These are phyloP conservation scores for Zosterops borbonicus DNA, from an alignment of 2,113 vertebrate genomes.

Conservation along the genomic window DNA sequence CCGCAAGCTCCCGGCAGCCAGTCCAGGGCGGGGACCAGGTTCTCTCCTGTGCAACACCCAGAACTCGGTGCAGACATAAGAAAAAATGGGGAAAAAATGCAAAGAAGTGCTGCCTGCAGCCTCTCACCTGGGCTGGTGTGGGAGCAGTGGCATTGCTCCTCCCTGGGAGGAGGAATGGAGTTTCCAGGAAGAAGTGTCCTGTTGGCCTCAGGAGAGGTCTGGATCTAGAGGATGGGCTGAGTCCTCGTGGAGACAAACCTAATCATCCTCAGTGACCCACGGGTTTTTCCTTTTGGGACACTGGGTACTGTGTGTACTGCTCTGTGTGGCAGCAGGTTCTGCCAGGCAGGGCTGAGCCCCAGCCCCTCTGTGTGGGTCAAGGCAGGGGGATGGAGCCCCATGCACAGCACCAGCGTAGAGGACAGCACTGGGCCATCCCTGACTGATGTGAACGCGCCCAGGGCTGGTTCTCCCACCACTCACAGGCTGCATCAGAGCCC, in stretches of 20 bases:
- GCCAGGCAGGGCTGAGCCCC: neutral
- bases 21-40: neutral
- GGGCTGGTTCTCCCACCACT: neutral
- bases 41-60: neutral
- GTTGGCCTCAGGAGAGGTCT: neutral
- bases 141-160: neutral
- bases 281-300: neutral
- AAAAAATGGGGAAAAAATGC: neutral
- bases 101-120: neutral
- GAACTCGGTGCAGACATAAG: neutral
- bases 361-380: neutral
- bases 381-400: neutral
- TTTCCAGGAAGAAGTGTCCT: neutral
- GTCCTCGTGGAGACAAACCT: neutral
- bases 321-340: neutral
- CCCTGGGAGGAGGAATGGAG: neutral
- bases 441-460: accelerated
- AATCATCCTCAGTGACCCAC: neutral
- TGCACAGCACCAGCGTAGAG: neutral
- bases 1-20: neutral
- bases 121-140: neutral
- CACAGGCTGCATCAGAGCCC: accelerated
- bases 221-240: neutral
- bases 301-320: neutral
- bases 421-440: accelerated